These are phyloP conservation scores for Ceryle rudis DNA, from an alignment of 2,797 vertebrate genomes.

Conservation along the genomic window DNA sequence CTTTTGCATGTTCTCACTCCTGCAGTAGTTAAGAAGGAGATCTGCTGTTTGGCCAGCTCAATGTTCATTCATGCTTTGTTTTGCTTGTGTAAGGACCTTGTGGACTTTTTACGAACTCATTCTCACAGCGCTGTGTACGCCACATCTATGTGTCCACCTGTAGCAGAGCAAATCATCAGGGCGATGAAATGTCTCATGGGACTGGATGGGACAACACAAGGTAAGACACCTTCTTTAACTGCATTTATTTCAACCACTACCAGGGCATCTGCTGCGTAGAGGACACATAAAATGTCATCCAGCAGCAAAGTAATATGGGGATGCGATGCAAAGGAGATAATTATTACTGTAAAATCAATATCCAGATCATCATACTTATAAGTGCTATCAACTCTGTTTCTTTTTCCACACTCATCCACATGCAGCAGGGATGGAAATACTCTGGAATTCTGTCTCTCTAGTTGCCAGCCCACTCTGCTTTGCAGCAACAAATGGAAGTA, in stretches of 20 bases:
- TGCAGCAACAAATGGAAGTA: background rate
- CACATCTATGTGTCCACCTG: conserved; percentile 86
- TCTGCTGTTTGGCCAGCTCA: background rate
- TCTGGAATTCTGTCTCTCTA: background rate
- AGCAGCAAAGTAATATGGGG: background rate
- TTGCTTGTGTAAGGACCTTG: conserved; percentile 84
- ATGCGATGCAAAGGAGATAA: background rate
- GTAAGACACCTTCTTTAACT: conserved; percentile 75
- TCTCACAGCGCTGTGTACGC: conserved; percentile 91
- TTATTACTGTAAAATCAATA: background rate
- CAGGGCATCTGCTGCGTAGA: background rate
- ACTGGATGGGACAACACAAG: conserved; percentile 85
- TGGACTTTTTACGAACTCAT: conserved; percentile 88
- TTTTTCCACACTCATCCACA: background rate
- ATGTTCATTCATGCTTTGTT: conserved; percentile 59
- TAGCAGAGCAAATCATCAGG: conserved; percentile 89
- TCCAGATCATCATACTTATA: background rate
- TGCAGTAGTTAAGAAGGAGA: background rate
- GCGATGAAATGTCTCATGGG: conserved; percentile 91
- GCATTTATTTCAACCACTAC: background rate
- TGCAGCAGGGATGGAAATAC: background rate
- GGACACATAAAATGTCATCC: background rate
- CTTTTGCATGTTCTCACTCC: background rate
- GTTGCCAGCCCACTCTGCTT: background rate
- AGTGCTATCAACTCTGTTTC: background rate